Conservation (phyloP, 2,113 vertebrate species). For the Pachyramphus minor region DNA sequence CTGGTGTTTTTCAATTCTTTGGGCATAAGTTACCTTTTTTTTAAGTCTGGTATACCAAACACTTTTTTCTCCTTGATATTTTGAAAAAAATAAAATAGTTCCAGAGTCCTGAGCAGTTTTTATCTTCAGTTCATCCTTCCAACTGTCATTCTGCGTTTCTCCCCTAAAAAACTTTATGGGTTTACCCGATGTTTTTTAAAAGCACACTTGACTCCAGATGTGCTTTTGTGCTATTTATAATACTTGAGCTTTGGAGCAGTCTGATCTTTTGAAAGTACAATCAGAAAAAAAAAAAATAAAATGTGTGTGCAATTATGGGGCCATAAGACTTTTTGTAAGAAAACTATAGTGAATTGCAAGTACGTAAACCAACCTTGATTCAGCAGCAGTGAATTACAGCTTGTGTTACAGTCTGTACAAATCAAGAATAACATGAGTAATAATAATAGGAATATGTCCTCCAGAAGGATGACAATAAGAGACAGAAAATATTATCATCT, state of each 20-base stretch:
- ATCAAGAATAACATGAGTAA: background rate
- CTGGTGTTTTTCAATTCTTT: background rate
- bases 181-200: background rate
- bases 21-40: background rate
- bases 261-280: background rate
- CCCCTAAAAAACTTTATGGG: background rate
- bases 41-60: background rate
- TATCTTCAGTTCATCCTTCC: background rate
- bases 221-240: background rate
- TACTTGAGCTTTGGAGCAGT: background rate
- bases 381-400: background rate
- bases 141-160: background rate
- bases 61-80: background rate
- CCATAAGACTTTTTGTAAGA: background rate
- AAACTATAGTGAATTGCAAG: background rate
- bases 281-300: too few relatives aligned
- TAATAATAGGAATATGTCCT: background rate
- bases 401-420: background rate
- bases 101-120: background rate
- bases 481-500: background rate
- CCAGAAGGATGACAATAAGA: background rate
- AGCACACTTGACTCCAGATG: background rate
- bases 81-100: background rate
- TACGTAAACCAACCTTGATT: background rate
- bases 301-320: background rate